Percentiles rank a stretch among this genome's conserved stretches.
Conservation (phyloP, 2,888 invertebrate genomes). For the Pterobdella sp. region DNA sequence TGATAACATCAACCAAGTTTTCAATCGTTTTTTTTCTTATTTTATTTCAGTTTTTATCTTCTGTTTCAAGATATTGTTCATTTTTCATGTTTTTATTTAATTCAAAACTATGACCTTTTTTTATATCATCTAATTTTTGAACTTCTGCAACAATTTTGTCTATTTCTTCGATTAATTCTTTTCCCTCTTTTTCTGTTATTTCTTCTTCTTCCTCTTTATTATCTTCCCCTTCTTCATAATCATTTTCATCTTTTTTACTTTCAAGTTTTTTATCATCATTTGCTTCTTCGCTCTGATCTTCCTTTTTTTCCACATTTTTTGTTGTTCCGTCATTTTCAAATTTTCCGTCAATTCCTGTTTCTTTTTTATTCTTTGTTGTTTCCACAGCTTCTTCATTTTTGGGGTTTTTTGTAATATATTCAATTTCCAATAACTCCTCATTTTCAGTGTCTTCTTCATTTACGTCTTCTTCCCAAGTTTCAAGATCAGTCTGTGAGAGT, state of each 20-base stretch:
- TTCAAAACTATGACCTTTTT: neutral
- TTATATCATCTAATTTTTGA: neutral
- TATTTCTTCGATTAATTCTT: neutral
- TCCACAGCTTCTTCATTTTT: neutral
- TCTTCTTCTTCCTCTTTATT: neutral
- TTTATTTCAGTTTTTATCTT: neutral
- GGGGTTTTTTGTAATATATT: no score
- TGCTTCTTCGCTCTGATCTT: neutral
- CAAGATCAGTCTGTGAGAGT: no score
- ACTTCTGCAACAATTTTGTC: neutral
- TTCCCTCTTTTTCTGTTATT: neutral
- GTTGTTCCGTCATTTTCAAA: no score
- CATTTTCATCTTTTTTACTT: neutral
- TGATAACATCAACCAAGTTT: no score
- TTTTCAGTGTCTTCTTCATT: neutral
- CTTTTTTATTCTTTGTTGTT: neutral
- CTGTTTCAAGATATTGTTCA: neutral
- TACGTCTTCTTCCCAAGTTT: neutral
- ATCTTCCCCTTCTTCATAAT: neutral
- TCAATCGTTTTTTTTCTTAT: neutral
- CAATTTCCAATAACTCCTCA: no score
- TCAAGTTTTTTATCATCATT: neutral
- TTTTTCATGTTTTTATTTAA: neutral
- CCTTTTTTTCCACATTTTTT: neutral
- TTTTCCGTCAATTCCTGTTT: no score